Evolutionary conservation across 64 coral and sea anemone genomes (phyloP).

Genomic region (Porites lutea): DNA sequence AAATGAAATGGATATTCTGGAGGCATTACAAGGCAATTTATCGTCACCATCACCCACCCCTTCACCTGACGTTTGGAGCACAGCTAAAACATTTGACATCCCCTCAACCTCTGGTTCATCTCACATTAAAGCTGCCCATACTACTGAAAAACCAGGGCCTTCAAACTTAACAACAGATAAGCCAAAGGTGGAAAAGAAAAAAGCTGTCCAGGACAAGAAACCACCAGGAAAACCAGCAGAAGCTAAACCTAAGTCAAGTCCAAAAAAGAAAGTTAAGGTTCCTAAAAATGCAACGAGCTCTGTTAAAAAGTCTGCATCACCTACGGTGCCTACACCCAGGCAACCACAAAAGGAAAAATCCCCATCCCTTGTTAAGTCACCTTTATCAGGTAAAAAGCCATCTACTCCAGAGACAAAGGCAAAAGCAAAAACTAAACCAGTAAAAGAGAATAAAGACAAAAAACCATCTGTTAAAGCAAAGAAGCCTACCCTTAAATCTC

Average conservation of each 20-base stretch:
- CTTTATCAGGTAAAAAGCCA: neutral
- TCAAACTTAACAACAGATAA: neutral
- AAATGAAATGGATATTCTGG: conserved; percentile 87
- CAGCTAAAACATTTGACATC: conserved; percentile 52
- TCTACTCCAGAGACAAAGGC: conserved; percentile 1
- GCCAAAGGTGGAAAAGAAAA: conserved; percentile 21
- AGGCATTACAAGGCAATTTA: conserved; percentile 85
- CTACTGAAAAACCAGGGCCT: neutral
- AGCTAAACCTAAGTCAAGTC: conserved; percentile 15
- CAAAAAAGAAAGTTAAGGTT: conserved; percentile 45
- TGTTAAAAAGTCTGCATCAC: neutral
- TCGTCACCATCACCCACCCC: conserved; percentile 84
- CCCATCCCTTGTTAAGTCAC: conserved; percentile 17
- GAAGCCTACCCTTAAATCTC: conserved; percentile 47
- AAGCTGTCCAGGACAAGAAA: neutral
- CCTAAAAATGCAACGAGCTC: conserved; percentile 24
- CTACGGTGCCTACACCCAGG: neutral
- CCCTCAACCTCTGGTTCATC: conserved; percentile 7
- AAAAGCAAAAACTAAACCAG: conserved; percentile 53
- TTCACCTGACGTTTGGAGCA: conserved; percentile 78
- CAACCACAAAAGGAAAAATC: conserved; percentile 43
- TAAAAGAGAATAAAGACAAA: conserved; percentile 41
- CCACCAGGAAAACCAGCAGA: neutral
- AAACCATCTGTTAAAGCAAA: conserved; percentile 32
- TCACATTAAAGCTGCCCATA: neutral